These are phyloP conservation scores for Lagorchestes hirsutus DNA, from an alignment of 2,797 vertebrate genomes.

Conservation along the genomic window DNA sequence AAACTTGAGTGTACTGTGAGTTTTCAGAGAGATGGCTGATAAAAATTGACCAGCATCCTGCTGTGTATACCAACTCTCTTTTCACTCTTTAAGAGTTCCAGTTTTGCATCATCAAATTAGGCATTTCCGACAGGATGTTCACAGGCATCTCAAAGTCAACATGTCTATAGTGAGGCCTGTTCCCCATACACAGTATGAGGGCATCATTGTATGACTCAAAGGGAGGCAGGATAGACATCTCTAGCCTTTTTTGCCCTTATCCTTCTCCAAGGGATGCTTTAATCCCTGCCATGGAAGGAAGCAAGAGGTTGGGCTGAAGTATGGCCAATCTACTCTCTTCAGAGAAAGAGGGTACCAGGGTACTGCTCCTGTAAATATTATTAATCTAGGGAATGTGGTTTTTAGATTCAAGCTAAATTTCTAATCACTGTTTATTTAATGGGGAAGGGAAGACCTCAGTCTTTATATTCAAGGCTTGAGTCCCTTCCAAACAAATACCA, in stretches of 20 bases:
- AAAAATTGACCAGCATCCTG: background rate
- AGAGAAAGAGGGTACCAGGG: background rate
- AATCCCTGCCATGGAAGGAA: background rate
- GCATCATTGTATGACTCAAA: background rate
- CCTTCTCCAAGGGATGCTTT: background rate
- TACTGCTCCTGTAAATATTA: background rate
- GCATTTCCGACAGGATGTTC: background rate
- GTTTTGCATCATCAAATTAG: background rate
- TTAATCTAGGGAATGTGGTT: background rate
- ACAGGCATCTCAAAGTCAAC: background rate
- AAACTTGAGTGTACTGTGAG: background rate
- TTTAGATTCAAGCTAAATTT: background rate
- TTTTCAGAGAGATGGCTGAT: background rate
- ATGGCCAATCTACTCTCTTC: background rate
- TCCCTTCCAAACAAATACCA: background rate
- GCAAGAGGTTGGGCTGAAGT: background rate
- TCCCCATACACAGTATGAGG: background rate
- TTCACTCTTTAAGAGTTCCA: background rate
- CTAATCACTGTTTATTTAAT: background rate
- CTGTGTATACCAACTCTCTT: background rate
- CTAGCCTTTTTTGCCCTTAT: background rate
- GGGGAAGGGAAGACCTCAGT: background rate
- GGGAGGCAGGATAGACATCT: background rate
- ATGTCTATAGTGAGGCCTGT: background rate
- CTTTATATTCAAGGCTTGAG: background rate